Percentiles rank a stretch among this genome's conserved stretches.
phyloP scores from a whole-genome alignment of 2,113 vertebrate genomes.

The Myrmophylax atrothorax region DNA sequence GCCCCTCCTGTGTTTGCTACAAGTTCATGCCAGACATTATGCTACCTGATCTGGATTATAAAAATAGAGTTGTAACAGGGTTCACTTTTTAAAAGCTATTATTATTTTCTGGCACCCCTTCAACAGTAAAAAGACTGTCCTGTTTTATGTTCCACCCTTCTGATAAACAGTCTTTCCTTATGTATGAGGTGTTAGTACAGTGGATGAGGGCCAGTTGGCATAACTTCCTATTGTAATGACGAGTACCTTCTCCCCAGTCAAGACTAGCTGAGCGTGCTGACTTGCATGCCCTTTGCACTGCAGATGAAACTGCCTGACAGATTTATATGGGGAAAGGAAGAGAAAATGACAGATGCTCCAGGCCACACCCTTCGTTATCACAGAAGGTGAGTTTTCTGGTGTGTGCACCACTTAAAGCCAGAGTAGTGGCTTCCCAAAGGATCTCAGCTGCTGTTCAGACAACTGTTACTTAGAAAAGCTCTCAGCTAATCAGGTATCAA shows the following conservation, averaged over 20 bases:
- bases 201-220: neutral
- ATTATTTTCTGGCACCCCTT: neutral
- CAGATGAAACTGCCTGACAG: neutral
- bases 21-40: neutral
- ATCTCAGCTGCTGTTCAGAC: neutral
- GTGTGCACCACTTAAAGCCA: neutral
- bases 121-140: neutral
- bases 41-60: neutral
- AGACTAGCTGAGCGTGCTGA: neutral
- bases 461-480: neutral
- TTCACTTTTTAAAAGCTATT: neutral
- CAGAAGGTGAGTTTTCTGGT: neutral
- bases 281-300: slow-evolving; percentile 3
- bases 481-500: neutral
- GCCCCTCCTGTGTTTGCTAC: neutral
- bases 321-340: slow-evolving; percentile 9
- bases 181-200: neutral
- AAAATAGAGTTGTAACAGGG: neutral
- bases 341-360: neutral
- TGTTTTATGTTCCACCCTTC: neutral
- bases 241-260: neutral
- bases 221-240: neutral
- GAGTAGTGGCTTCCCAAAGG: neutral
- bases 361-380: neutral
- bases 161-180: neutral